Conservation (phyloP, 1,140 invertebrate species). For the Cydia amplana region DNA sequence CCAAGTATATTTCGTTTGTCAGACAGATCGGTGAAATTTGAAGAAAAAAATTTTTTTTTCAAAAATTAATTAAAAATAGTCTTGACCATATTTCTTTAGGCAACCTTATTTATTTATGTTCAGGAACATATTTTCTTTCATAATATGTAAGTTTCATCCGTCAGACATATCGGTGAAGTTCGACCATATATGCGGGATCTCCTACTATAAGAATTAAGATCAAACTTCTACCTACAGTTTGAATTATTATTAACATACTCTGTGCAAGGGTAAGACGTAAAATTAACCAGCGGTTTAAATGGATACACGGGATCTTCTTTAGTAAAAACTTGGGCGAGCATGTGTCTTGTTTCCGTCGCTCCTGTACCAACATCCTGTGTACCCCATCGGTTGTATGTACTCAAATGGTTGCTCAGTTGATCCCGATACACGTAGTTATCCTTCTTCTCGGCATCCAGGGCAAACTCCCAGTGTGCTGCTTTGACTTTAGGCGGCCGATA, state of each 20-base stretch:
- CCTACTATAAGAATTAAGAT: too few species aligned
- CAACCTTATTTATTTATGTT: too few species aligned
- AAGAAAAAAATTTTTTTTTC: too few species aligned
- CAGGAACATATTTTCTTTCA: too few species aligned
- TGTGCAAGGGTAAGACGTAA: conserved; percentile 73
- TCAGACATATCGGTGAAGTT: too few species aligned
- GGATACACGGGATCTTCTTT: conserved; percentile 64
- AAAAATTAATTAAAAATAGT: too few species aligned
- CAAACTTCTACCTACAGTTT: background rate
- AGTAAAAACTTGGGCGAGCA: conserved; percentile 66
- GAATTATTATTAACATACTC: conserved; percentile 59
- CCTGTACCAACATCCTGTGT: conserved; percentile 56
- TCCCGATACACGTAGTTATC: conserved; percentile 76
- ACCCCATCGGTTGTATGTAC: conserved; percentile 72
- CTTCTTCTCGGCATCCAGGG: conserved; percentile 63
- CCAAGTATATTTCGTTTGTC: too few species aligned
- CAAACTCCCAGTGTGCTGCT: conserved; percentile 73
- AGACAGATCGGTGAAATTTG: too few species aligned
- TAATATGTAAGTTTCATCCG: too few species aligned
- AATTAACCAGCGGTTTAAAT: conserved; percentile 71
- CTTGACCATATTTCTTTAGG: too few species aligned
- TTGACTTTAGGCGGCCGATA: conserved; percentile 69
- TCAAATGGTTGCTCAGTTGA: conserved; percentile 68
- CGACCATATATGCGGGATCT: too few species aligned
- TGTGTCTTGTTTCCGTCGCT: conserved; percentile 67